Conservation (phyloP, 2,888 invertebrate species). For the Muscina levida region DNA sequence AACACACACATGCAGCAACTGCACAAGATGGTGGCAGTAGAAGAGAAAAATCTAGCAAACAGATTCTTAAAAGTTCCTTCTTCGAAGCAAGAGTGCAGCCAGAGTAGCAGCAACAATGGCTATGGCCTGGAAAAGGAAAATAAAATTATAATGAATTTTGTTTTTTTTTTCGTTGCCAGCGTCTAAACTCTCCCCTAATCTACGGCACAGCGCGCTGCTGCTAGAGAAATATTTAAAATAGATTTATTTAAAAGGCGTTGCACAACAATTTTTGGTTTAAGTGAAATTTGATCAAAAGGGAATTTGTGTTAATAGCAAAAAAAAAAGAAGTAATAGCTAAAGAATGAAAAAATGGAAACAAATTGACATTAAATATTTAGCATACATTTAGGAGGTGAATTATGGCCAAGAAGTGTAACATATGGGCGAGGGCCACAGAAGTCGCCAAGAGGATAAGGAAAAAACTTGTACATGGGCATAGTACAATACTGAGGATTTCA, state of each 20-base stretch:
- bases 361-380: slow-evolving; percentile 50
- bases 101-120: slow-evolving; percentile 25
- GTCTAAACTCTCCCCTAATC: too few relatives aligned
- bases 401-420: too few relatives aligned
- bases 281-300: slow-evolving; percentile 7
- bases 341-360: background rate
- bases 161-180: slow-evolving; percentile 8
- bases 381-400: slow-evolving; percentile 51
- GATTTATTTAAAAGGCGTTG: slow-evolving; percentile 24
- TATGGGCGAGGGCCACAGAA: too few relatives aligned
- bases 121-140: slow-evolving; percentile 29
- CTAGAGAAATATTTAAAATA: slow-evolving; percentile 26
- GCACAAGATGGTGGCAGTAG: background rate
- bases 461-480: too few relatives aligned
- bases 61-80: slow-evolving; percentile 25
- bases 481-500: too few relatives aligned
- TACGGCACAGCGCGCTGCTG: background rate
- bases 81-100: slow-evolving; percentile 24
- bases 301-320: background rate
- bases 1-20: slow-evolving; percentile 9
- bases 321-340: background rate
- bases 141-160: slow-evolving; percentile 61
- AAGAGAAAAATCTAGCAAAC: background rate
- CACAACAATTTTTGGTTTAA: slow-evolving; percentile 44
- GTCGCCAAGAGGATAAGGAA: too few relatives aligned